Percentiles rank a stretch among this genome's conserved stretches.
phyloP scores from a whole-genome alignment of 2,797 vertebrate genomes.

The Salarias fasciatus region DNA sequence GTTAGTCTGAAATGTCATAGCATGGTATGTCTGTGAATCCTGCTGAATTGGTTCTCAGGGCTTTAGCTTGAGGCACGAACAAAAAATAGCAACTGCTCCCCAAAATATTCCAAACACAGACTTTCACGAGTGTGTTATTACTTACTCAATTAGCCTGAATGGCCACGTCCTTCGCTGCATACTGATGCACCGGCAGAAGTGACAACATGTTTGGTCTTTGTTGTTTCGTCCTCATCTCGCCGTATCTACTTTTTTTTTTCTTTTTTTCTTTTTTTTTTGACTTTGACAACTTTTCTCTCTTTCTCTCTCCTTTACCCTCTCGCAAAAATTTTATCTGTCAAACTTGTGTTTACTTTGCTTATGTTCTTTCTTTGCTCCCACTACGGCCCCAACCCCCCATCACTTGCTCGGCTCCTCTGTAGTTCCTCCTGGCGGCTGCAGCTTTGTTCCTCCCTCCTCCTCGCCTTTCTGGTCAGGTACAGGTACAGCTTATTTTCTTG shows the following conservation, averaged over 20 bases:
- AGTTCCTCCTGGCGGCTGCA: slow-evolving; percentile 93
- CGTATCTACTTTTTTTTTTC: slow-evolving; percentile 48
- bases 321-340: slow-evolving; percentile 70
- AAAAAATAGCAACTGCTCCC: neutral
- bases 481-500: slow-evolving; percentile 65
- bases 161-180: neutral
- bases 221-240: slow-evolving; percentile 31
- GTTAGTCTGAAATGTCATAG: neutral
- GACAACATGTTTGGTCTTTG: slow-evolving; percentile 35
- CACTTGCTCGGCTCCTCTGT: slow-evolving; percentile 87
- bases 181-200: slow-evolving; percentile 18
- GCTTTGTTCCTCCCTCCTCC: slow-evolving; percentile 96
- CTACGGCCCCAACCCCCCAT: slow-evolving; percentile 55
- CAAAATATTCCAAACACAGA: neutral
- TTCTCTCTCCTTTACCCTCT: slow-evolving; percentile 59
- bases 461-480: slow-evolving; percentile 99
- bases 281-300: slow-evolving; percentile 64
- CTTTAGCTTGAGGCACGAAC: neutral
- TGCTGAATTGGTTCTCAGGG: neutral
- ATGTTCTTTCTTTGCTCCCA: slow-evolving; percentile 67
- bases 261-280: too few relatives aligned
- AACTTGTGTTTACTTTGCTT: slow-evolving; percentile 70
- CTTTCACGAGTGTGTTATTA: neutral
- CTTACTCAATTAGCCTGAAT: neutral
- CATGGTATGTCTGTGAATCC: neutral